phyloP scores from a whole-genome alignment of 1,140 invertebrate genomes.

The Trypoxylus dichotomus region DNA sequence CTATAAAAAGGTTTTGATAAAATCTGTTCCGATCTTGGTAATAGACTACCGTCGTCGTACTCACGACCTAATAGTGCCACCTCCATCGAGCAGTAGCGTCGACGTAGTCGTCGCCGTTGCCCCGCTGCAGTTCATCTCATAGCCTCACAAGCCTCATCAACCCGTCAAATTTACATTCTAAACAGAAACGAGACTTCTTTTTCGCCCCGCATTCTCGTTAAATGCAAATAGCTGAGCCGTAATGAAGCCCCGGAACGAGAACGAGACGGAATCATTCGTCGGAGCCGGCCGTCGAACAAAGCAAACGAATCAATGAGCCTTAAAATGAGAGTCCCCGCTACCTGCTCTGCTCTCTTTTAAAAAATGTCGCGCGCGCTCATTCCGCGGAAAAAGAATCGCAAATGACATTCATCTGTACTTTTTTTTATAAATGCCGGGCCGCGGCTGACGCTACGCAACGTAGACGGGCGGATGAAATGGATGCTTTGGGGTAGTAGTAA shows the following conservation, averaged over 20 bases:
- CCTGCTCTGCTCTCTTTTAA: conserved; percentile 5
- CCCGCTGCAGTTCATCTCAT: neutral
- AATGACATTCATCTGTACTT: conserved; percentile 19
- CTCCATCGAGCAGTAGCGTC: neutral
- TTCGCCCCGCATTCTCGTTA: conserved; percentile 19
- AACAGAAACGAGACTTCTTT: conserved; percentile 27
- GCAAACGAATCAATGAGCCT: conserved; percentile 14
- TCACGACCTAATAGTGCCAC: neutral
- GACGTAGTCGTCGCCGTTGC: neutral
- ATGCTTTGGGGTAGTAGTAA: neutral
- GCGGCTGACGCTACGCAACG: neutral
- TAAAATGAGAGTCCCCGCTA: conserved; percentile 7
- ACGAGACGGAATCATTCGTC: neutral
- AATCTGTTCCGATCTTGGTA: no score
- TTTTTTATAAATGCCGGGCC: conserved; percentile 5
- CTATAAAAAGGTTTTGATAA: no score
- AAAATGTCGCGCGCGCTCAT: conserved; percentile 5
- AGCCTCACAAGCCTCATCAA: conserved; percentile 25
- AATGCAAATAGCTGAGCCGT: conserved; percentile 13
- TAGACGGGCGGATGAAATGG: neutral
- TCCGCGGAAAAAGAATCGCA: conserved; percentile 13
- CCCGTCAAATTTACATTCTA: conserved; percentile 30
- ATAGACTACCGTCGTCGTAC: no score
- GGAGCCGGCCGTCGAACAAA: conserved; percentile 10
- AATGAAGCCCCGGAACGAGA: conserved; percentile 13